A percentile compares a stretch with the other conserved stretches of the same genome.
These are phyloP conservation scores for Apostichopus parvimensis DNA, from an alignment of 35 echinoderm and acorn worm genomes.

Conservation along the genomic window DNA sequence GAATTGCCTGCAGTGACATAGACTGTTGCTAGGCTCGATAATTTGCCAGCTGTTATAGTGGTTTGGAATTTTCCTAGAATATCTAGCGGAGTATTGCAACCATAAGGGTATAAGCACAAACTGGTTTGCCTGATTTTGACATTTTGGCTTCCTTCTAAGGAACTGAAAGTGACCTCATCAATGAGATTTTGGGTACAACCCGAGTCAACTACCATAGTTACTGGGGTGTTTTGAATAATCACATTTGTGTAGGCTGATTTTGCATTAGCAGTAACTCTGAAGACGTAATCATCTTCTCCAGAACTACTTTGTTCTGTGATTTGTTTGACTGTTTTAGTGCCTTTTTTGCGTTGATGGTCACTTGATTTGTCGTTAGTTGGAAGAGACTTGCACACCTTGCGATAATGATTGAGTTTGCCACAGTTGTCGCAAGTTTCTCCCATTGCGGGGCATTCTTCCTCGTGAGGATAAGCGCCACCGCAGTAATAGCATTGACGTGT, in stretches of 20 bases:
- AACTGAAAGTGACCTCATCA: too few species aligned
- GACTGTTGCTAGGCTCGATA: neutral
- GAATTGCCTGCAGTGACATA: neutral
- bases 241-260: neutral
- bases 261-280: too few species aligned
- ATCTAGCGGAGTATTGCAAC: neutral
- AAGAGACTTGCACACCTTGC: neutral
- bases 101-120: too few species aligned
- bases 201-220: slow-evolving; percentile 27
- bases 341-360: too few species aligned
- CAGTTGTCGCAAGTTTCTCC: slow-evolving; percentile 31
- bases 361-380: too few species aligned
- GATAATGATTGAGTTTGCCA: slow-evolving; percentile 23
- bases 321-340: too few species aligned
- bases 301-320: too few species aligned
- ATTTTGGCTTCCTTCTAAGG: too few species aligned
- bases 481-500: too few species aligned
- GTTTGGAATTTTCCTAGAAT: too few species aligned
- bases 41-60: too few species aligned
- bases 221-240: neutral
- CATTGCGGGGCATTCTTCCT: slow-evolving; percentile 23
- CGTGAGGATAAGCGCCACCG: neutral
- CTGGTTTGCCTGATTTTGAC: too few species aligned
- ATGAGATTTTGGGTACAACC: neutral
- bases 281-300: neutral